Conservation (phyloP, 2,888 invertebrate species). For the Cheilosia pagana region DNA sequence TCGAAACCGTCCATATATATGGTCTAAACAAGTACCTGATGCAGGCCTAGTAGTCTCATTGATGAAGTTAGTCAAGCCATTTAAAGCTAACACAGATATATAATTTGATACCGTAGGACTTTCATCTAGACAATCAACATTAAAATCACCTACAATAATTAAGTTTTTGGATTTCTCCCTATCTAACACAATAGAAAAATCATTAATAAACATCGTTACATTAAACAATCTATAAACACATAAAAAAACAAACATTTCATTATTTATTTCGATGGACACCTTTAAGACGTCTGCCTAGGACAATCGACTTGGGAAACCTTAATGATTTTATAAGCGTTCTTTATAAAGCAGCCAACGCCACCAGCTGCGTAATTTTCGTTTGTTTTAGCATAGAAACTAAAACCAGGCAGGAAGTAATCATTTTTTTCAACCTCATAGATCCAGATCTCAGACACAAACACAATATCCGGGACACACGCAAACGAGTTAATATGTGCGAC, state of each 20-base stretch:
- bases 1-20: no score
- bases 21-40: slow-evolving; percentile 29
- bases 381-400: slow-evolving; percentile 3
- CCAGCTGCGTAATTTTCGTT: slow-evolving; percentile 40
- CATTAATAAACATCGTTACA: slow-evolving; percentile 9
- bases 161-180: no score
- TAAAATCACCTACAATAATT: slow-evolving; percentile 19
- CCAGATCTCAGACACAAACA: slow-evolving; percentile 34
- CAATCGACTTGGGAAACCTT: slow-evolving; percentile 13
- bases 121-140: slow-evolving; percentile 15
- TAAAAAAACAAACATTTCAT: neutral
- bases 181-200: neutral
- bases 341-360: slow-evolving; percentile 46
- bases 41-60: slow-evolving; percentile 21
- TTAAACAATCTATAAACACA: slow-evolving; percentile 29
- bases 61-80: neutral
- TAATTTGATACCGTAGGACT: slow-evolving; percentile 18
- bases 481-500: slow-evolving; percentile 28
- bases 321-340: no score
- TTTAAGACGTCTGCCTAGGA: slow-evolving; percentile 27
- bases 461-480: slow-evolving; percentile 25
- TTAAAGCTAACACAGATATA: neutral
- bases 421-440: slow-evolving; percentile 29
- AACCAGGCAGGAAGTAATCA: slow-evolving; percentile 12
- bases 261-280: slow-evolving; percentile 1